phyloP scores from a whole-genome alignment of 2,888 invertebrate genomes.

The Nemurella pictetii region DNA sequence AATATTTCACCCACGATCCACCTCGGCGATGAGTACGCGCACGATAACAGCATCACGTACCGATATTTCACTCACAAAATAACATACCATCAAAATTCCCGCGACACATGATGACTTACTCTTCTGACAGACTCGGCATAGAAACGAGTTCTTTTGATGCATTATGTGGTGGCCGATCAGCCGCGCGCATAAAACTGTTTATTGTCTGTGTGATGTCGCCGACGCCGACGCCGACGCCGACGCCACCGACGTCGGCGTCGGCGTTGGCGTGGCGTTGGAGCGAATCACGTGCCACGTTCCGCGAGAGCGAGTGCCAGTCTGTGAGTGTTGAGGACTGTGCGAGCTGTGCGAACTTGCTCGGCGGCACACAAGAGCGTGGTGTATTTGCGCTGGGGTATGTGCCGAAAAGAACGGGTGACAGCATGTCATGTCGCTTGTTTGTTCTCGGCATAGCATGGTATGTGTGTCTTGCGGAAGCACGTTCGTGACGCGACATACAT shows the following conservation, averaged over 20 bases:
- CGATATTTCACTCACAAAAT: too few relatives aligned
- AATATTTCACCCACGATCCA: neutral
- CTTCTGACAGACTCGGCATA: neutral
- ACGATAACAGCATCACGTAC: too few relatives aligned
- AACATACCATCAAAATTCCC: neutral
- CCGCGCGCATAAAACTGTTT: neutral
- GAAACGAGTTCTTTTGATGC: neutral
- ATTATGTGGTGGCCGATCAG: neutral
- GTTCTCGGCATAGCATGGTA: too few relatives aligned
- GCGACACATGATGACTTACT: neutral
- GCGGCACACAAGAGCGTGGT: too few relatives aligned
- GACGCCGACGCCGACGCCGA: neutral
- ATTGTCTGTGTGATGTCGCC: neutral
- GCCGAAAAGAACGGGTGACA: constrained; percentile 5
- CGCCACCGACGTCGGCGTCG: neutral
- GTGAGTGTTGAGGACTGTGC: neutral
- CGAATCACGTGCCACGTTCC: neutral
- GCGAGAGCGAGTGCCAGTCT: neutral
- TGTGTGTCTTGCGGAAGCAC: neutral
- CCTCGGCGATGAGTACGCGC: neutral
- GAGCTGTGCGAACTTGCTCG: neutral
- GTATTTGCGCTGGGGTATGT: neutral
- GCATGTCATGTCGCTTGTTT: constrained; percentile 4
- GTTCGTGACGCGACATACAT: neutral
- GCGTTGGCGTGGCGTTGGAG: neutral